Evolutionary conservation across 2,797 vertebrate species (phyloP), one percentile per base, ranked within the genome.

Genomic region (Sebastes jordani): DNA sequence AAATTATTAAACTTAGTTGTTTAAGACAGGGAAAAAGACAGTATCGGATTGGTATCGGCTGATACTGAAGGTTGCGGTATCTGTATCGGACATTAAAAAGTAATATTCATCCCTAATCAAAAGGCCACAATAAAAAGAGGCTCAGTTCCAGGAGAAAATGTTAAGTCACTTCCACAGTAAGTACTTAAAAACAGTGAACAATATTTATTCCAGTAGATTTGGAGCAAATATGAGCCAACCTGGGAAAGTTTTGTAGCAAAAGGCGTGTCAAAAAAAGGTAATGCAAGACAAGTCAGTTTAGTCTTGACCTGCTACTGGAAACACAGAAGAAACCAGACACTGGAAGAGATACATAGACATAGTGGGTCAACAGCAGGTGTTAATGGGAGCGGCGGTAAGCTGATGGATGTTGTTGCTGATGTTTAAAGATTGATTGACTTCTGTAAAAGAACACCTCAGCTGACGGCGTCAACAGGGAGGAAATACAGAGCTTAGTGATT

Each of bases 311-410:
- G 22, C 11, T 38, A 22, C 69, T 18, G 63, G 49, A 72, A 77
- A 66, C 49, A 71, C 18, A 58, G 65, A 76, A 16, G 81, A 83
- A 91, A 85, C 60, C 67, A 71, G 74, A 89, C 75, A 74, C 81
- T 58, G 56, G 29, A 74, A 55, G 52, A 74, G 67, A 52, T 14
- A 66, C 38, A 71, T 49, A 62, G 29, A 72, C 29, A 58, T 25
- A 55, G 62, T 74, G 16, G 62, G 81, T 80, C 71, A 66, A 36
- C 65, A 66, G 70, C 66, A 79, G 82, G 68, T 74, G 67, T 86
- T 74, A 59, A 42, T 34, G 23, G 67, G 67, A 27, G 30, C 11
- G 25, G 71, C 29, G 62, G 76, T 58, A 63, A 64, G 52, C 54
- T 54, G 65, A 80, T 23, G 23, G 56, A 27, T 69, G 49, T 66